Evolutionary conservation across 53 echinoderm and acorn worm species (phyloP).

Genomic region (Apostichopus leukothele): DNA sequence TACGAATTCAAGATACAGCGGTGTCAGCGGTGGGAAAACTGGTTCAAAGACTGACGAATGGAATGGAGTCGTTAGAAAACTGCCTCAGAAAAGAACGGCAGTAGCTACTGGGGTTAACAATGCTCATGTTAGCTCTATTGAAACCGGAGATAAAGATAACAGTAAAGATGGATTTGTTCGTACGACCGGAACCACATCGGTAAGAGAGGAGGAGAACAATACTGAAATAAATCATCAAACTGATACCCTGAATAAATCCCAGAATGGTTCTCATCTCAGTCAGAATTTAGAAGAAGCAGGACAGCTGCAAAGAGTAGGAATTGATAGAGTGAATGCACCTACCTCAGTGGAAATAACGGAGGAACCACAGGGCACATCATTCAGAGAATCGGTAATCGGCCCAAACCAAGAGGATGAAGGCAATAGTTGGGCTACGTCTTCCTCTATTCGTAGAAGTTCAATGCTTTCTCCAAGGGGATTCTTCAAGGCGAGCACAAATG

Average conservation of each 20-base stretch:
- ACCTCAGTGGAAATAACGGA: too few relatives aligned
- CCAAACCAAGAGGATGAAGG: background rate
- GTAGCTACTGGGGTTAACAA: background rate
- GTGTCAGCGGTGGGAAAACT: too few relatives aligned
- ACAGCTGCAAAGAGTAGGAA: background rate
- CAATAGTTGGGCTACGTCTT: slow-evolving; percentile 34
- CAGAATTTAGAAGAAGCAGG: background rate
- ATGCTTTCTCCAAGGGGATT: slow-evolving; percentile 6
- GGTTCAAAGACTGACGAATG: too few relatives aligned
- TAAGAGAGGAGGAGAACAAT: background rate
- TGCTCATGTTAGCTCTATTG: background rate
- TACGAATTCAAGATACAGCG: too few relatives aligned
- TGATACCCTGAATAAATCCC: background rate
- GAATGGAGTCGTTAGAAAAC: too few relatives aligned
- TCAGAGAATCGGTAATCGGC: background rate
- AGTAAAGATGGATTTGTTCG: background rate
- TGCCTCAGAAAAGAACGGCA: background rate
- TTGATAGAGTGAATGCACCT: too few relatives aligned
- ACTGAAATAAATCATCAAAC: background rate
- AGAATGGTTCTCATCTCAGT: slow-evolving; percentile 31
- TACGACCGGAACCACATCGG: background rate
- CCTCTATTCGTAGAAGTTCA: slow-evolving; percentile 13
- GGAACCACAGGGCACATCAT: too few relatives aligned
- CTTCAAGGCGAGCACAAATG: background rate
- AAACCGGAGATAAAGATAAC: background rate